phyloP scores from a whole-genome alignment of 1,140 invertebrate genomes.

The Potamilus streckersoni region DNA sequence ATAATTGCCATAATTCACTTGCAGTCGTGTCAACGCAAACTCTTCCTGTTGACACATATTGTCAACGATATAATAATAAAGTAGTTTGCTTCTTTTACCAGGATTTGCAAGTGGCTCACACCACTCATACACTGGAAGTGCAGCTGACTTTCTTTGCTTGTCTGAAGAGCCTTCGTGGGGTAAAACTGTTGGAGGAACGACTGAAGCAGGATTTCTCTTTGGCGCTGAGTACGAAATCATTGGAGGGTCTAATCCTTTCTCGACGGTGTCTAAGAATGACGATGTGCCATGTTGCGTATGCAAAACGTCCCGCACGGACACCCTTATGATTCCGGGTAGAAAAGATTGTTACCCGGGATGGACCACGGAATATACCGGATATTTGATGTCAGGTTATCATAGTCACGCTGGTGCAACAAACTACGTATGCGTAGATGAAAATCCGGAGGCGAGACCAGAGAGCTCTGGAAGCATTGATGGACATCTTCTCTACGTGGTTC shows the following conservation, averaged over 20 bases:
- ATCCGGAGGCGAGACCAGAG: not conserved
- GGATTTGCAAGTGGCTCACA: not conserved
- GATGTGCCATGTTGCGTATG: constrained; percentile 8
- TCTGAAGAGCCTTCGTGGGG: not conserved
- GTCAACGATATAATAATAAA: too few species aligned
- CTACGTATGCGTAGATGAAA: constrained; percentile 9
- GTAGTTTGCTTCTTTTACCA: not conserved
- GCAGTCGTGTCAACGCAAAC: too few species aligned
- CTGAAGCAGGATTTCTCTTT: not conserved
- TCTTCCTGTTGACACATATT: too few species aligned
- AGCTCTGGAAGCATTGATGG: not conserved
- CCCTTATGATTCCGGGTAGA: constrained; percentile 34
- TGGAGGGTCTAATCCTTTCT: not conserved
- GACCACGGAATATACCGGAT: constrained; percentile 32
- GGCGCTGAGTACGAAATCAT: constrained; percentile 1
- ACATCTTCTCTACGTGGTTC: not conserved
- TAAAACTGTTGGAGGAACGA: not conserved
- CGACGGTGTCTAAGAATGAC: not conserved
- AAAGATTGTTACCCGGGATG: constrained; percentile 24
- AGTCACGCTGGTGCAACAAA: not conserved
- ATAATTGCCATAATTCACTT: too few species aligned
- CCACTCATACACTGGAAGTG: not conserved
- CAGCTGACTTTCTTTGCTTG: not conserved
- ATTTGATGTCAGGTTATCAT: constrained; percentile 21
- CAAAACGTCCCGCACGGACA: not conserved